Base-by-base conservation (phyloP, 1,140 invertebrate species). In the Drosophila kurseongensis region DNA sequence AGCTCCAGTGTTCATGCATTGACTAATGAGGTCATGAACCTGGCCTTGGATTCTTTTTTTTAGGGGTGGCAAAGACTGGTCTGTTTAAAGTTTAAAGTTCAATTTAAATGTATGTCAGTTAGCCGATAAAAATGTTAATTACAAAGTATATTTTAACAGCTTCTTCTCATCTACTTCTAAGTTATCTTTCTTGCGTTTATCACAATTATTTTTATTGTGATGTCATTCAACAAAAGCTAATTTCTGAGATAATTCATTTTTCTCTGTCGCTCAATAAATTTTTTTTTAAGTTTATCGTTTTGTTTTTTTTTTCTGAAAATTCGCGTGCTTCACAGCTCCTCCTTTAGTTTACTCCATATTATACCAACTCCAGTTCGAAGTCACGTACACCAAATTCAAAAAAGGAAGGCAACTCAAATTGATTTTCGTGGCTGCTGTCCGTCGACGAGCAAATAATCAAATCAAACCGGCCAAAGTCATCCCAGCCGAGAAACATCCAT, bases 361-460 rank as follows among this genome's bases (percentile, higher is more conserved):
- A 69, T 65, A 38, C 36, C 54, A 60, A 77, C 68, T 73, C 29
- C 44, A 27, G 36, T 52, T 59, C 50, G 44, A 68, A 82, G 83
- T 88, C 82, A 88, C 82, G 82, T 88, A 71, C 65, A 48, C 58
- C 54, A 69, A 86, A 72, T 59, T 86, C 36, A 54, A 69, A 82
- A 81, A 78, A 58, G 32, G 59, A 48, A 45, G 59, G 27, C 60
- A 79, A 29, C 32, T 65, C 61, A 85, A 88, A 85, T 85, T 85
- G 82, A 85, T 85, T 85, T 88, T 82, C 74, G 78, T 72, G 68
- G 82, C 78, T 71, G 69, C 76, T 40, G 61, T 67, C 62, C 56
- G 73, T 41, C 57, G 71, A 32, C 55, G 29, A 79, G 78, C 67
- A 88, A 86, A 86, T 86, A 86, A 86, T 88, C 82, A 79, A 88